A percentile compares a stretch with the other conserved stretches of the same genome.
Evolutionary conservation across 92 coral and sea anemone species (phyloP).

Genomic region (Zoanthus sansibaricus): DNA sequence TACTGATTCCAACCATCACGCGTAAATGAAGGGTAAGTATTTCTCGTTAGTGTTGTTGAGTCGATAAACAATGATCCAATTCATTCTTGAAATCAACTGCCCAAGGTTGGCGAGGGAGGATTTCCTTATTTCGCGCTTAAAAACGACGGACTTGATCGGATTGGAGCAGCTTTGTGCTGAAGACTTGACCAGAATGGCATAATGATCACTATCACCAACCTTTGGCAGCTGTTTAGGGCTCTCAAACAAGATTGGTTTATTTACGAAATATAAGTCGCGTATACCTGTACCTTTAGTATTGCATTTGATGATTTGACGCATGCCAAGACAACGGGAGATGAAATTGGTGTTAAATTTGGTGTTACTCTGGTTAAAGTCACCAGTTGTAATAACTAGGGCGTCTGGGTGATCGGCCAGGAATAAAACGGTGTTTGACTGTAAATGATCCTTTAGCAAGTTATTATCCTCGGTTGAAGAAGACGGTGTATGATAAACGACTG

Average conservation of each 20-base stretch:
- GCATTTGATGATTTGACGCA: constrained; percentile 54
- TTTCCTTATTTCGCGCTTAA: too few species aligned
- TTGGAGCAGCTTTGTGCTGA: not conserved
- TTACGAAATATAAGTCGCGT: constrained; percentile 53
- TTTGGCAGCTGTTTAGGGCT: constrained; percentile 58
- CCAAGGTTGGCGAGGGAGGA: too few species aligned
- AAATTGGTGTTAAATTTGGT: constrained; percentile 41
- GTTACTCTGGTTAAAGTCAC: not conserved
- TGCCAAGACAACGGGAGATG: constrained; percentile 41
- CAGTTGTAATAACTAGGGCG: not conserved
- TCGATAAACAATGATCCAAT: too few species aligned
- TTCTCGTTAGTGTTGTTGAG: too few species aligned
- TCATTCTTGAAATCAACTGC: too few species aligned
- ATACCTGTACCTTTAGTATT: constrained; percentile 57
- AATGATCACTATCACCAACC: constrained; percentile 67
- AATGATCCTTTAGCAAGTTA: not conserved
- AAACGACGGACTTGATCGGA: too few species aligned
- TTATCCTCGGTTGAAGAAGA: too few species aligned
- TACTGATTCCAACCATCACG: too few species aligned
- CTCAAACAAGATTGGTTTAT: constrained; percentile 34
- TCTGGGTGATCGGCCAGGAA: not conserved
- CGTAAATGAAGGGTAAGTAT: too few species aligned
- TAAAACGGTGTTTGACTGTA: not conserved
- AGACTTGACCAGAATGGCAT: constrained; percentile 25
- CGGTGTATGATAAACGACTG: not conserved